Base-by-base conservation (phyloP, 2,888 invertebrate species). In the Cryptocheilus praepositus region DNA sequence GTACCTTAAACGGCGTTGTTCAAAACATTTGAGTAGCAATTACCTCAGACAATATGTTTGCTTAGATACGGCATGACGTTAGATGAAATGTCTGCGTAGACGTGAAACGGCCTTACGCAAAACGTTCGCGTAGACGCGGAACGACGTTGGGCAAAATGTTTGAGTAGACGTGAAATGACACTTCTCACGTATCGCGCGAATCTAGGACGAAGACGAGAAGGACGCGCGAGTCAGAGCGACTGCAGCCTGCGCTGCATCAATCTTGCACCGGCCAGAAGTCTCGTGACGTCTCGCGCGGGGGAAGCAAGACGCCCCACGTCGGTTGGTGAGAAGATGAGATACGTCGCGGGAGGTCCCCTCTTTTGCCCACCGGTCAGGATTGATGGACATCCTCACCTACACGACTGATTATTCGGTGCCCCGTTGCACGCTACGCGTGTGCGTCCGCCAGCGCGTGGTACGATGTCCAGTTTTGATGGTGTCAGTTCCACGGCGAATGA, bases 271-370 rank as follows among this genome's bases (percentile, higher is more conserved):
- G 58, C 49, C 59, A 63, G 45, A 68, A 65, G 74, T 66, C 63
- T 60, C 53, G 44, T 18, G 54, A 58, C 51, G 18, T 43, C 55
- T 67, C 67, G 51, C 67, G 46, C 57, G 54, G 16, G 16, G 70
- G 52, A 53, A 44, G 28, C 19, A 64, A 22, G 74, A 59, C 56
- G 65, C 65, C 51, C 58, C 68, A 70, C 71, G 64, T 70, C 73
- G 71, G 64, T 66, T 72, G 82, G 83, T 76, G 83, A 85, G 85
- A 83, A 84, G 85, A 87, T 85, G 87, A 86, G 85, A 82, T 84
- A 81, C 87, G 78, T 87, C 81, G 86, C 85, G 87, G 87, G 87
- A 86, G 87, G 87, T 86, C 86, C 67, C 67, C 65, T 78, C 71
- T 74, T 81, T 73, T 66, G 62, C 46, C 46, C 56, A 25, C 19